phyloP scores from a whole-genome alignment of 2,888 invertebrate genomes.

The Dascillus cervinus region DNA sequence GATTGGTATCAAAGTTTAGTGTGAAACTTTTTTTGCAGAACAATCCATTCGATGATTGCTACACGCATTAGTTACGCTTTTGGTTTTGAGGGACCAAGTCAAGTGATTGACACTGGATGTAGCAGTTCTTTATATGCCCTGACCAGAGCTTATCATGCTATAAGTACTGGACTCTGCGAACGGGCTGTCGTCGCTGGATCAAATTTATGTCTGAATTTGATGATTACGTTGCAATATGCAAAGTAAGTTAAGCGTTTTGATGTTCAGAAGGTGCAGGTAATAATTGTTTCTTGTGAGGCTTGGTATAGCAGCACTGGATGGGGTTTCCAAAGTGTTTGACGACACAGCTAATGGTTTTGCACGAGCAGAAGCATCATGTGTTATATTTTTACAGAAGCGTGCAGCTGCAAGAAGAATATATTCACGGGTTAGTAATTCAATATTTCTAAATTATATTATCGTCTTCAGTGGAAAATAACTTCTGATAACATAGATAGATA shows the following conservation, averaged over 20 bases:
- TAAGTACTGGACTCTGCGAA: slow-evolving; percentile 76
- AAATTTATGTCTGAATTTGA: slow-evolving; percentile 80
- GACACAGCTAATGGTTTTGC: slow-evolving; percentile 73
- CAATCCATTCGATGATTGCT: slow-evolving; percentile 84
- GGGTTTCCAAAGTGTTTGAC: slow-evolving; percentile 88
- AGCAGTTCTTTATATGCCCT: slow-evolving; percentile 87
- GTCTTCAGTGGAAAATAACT: too few species aligned
- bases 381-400: slow-evolving; percentile 63
- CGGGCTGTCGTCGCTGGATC: slow-evolving; percentile 84
- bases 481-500: too few species aligned
- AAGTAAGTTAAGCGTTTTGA: slow-evolving; percentile 41
- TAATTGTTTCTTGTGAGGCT: slow-evolving; percentile 37
- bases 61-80: slow-evolving; percentile 85
- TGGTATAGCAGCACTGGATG: slow-evolving; percentile 75
- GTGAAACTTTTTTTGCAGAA: slow-evolving; percentile 43
- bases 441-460: too few species aligned
- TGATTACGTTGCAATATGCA: slow-evolving; percentile 80
- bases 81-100: slow-evolving; percentile 85
- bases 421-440: slow-evolving; percentile 1
- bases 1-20: neutral
- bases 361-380: slow-evolving; percentile 70
- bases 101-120: slow-evolving; percentile 86
- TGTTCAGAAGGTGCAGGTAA: slow-evolving; percentile 1
- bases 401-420: slow-evolving; percentile 35
- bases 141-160: slow-evolving; percentile 70